Conservation (phyloP, 2,113 vertebrate genomes). For the Gracilinanus agilis region DNA sequence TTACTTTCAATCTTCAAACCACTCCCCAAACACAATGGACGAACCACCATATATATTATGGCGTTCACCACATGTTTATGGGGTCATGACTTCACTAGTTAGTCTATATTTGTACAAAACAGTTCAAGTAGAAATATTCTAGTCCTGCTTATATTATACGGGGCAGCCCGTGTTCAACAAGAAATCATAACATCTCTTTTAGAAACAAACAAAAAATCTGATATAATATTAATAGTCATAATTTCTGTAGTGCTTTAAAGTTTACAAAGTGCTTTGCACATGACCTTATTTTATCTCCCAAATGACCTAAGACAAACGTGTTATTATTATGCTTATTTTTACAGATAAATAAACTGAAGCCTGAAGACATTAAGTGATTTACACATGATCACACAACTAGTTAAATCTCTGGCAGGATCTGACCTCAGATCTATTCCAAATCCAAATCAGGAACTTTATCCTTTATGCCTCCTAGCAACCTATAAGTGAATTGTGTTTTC, state of each 20-base stretch:
- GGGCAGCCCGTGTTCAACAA: neutral
- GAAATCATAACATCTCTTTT: neutral
- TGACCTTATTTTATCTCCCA: neutral
- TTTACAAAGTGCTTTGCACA: neutral
- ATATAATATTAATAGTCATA: neutral
- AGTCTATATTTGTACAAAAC: neutral
- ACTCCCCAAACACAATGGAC: neutral
- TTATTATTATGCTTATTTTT: neutral
- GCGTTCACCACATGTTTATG: neutral
- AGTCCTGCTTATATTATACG: neutral
- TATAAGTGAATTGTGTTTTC: neutral
- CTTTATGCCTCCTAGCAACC: neutral
- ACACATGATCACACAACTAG: neutral
- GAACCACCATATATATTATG: neutral
- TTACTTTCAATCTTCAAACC: neutral
- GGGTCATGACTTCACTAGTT: neutral
- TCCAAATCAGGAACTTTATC: neutral
- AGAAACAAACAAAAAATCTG: neutral
- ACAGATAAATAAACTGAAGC: neutral
- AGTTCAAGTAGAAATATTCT: neutral
- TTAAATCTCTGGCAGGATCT: neutral
- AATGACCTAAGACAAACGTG: neutral
- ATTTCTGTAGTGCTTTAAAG: neutral
- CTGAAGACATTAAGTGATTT: neutral
- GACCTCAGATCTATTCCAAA: neutral